Evolutionary conservation across 1,140 invertebrate species (phyloP), one percentile per base, ranked within the genome.

Genomic region (Drosophila oshimai): DNA sequence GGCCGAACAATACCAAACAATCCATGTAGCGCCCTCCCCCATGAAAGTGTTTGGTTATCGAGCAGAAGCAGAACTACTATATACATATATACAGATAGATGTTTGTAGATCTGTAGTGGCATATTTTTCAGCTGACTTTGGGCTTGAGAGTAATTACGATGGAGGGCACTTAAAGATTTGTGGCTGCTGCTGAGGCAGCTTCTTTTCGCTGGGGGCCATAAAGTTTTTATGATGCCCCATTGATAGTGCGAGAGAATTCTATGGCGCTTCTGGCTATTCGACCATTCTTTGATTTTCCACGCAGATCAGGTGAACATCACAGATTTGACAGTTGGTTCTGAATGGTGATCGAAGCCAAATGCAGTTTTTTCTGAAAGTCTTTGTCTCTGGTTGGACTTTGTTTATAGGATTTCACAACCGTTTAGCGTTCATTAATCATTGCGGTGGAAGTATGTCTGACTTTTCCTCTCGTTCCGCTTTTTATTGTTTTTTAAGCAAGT

Each of bases 211-310:
- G 47, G 69, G 61, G 73, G 62, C 77, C 58, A 86, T 89, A 89
- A 89, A 89, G 84, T 67, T 89, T 89, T 89, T 89, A 89, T 89
- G 86, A 89, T 60, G 67, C 1, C 6, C 36, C 55, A 89, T 89
- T 80, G 76, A 89, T 89, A 89, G 86, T 78, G 79, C 70, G 58
- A 84, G 88, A 62, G 68, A 84, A 86, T 68, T 67, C 29, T 26
- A 36, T 28, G 13, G 10, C 49, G 29, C n/a, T 39, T 20, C 24
- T 10, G n/a, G n/a, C n/a, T n/a, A n/a, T n/a, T n/a, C 12, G 12
- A 15, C n/a, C 47, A 18, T 31, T 17, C 9, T 29, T 9, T 9
- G 13, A 7, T 9, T 45, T 26, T 6, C 12, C 13, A 36, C 17
- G 2, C 18, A 13, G 9, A 37, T 53, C 60, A 58, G 81, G 65